These are phyloP conservation scores for Malaclemys terrapin DNA, from an alignment of 2,113 vertebrate species.

Conservation along the genomic window DNA sequence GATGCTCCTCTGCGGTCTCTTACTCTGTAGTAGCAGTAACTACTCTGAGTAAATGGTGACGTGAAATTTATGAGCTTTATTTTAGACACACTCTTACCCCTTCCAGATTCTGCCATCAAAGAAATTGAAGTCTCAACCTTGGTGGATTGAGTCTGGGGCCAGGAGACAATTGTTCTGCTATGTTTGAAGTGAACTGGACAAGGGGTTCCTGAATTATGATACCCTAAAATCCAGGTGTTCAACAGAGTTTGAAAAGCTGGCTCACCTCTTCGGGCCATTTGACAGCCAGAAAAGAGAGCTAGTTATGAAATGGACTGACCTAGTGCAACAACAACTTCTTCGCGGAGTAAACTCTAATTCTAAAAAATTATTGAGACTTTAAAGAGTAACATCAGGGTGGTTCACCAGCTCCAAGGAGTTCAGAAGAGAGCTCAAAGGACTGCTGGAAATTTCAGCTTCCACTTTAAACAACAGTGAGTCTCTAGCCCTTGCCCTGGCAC, in stretches of 20 bases:
- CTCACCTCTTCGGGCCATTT: neutral
- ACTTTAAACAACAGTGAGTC: neutral
- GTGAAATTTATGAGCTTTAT: neutral
- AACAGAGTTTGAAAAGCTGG: neutral
- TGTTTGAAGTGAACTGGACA: neutral
- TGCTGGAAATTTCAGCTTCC: neutral
- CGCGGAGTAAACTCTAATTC: rapidly evolving
- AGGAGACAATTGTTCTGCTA: neutral
- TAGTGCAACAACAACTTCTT: neutral
- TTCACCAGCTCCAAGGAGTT: neutral
- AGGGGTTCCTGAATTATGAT: neutral
- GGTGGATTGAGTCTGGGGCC: neutral
- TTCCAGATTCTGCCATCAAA: neutral
- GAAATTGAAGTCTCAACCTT: neutral
- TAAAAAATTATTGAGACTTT: neutral
- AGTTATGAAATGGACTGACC: neutral
- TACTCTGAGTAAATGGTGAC: constrained; percentile 6
- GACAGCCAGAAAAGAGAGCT: neutral
- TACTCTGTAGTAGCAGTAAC: neutral
- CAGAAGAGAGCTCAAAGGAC: neutral
- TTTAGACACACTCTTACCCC: neutral
- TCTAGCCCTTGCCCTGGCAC: neutral
- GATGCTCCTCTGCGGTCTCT: constrained; percentile 8
- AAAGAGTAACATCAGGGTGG: neutral
- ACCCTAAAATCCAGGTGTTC: neutral